Evolutionary conservation across 2,113 vertebrate genomes (phyloP), one percentile per base, ranked within the genome.

Genomic region (Mirounga angustirostris): DNA sequence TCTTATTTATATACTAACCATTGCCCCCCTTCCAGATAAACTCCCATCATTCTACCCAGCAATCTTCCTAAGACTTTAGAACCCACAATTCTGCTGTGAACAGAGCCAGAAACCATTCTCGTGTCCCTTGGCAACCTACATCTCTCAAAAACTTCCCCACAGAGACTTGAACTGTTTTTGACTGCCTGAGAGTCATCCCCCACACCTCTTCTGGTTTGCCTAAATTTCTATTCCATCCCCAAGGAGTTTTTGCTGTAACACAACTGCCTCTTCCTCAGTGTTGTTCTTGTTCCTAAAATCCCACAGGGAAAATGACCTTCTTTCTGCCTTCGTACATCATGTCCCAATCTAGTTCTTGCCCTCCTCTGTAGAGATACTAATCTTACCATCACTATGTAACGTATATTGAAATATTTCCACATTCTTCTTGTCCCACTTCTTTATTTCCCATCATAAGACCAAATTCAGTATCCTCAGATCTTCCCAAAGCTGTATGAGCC

Each of bases 101-200:
- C 33, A 84, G 67, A 95, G 83, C 18, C 18, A 21, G 92, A 87
- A 61, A 46, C 30, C 74, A 54, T 96, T 94, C 69, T 87, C 69
- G 36, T 11, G 52, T 65, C 36, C 74, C 63, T 89, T 86, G 46
- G 46, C 56, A 61, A 85, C 19, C 12, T 36, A 54, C 16, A 30
- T 52, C 26, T 76, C 15, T 76, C 56, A 83, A 89, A 84, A 50
- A 50, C 24, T 56, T 86, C 73, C 83, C 76, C 33, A 16, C 46
- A 87, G 74, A 85, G 30, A 61, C 15, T 36, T 50, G 61, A 80
- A 36, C 74, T 58, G 13, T 52, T 83, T 81, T 50, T 46, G 2
- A 18, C 61, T 52, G 24, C 26, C 5, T 13, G 3, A 94, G 14
- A 12, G 5, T 43, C 73, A 7, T 52, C 69, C 1, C 22, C 16